Percentiles rank a stretch among this genome's conserved stretches.
These are phyloP conservation scores for Gymnobelideus leadbeateri DNA, from an alignment of 2,113 vertebrate genomes.

Conservation along the genomic window DNA sequence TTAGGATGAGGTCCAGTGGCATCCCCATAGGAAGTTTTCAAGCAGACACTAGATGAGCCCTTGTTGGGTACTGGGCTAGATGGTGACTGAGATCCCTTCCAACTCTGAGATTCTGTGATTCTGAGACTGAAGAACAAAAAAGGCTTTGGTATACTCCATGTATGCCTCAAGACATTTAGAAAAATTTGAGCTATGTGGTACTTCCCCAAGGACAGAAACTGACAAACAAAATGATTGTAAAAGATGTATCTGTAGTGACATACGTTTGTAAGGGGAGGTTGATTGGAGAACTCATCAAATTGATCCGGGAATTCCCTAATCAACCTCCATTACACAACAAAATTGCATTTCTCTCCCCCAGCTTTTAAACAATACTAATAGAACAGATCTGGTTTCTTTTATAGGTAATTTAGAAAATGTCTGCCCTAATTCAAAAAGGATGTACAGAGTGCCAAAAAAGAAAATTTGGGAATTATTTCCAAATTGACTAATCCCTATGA, in stretches of 20 bases:
- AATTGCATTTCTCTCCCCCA: conserved; percentile 37
- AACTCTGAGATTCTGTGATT: not conserved
- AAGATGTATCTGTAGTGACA: not conserved
- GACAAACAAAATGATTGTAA: not conserved
- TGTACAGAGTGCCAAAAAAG: conserved; percentile 1
- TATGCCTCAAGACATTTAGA: not conserved
- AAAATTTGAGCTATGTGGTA: not conserved
- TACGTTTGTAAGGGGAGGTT: not conserved
- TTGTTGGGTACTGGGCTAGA: not conserved
- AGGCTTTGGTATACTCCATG: not conserved
- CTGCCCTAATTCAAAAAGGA: conserved; percentile 36
- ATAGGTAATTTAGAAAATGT: conserved; percentile 30
- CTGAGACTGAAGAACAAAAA: not conserved
- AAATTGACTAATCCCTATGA: conserved; percentile 27
- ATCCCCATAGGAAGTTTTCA: not conserved
- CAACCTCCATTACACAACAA: not conserved
- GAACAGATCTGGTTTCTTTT: conserved; percentile 46
- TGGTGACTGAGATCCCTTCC: not conserved
- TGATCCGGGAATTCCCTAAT: not conserved
- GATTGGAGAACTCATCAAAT: not conserved
- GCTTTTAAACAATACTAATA: conserved; percentile 36
- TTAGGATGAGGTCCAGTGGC: not conserved
- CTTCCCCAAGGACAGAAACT: not conserved
- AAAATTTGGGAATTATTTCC: conserved; percentile 35
- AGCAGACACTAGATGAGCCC: not conserved